Conservation (phyloP, 2,888 invertebrate species). For the Exephanes ischioxanthus region DNA sequence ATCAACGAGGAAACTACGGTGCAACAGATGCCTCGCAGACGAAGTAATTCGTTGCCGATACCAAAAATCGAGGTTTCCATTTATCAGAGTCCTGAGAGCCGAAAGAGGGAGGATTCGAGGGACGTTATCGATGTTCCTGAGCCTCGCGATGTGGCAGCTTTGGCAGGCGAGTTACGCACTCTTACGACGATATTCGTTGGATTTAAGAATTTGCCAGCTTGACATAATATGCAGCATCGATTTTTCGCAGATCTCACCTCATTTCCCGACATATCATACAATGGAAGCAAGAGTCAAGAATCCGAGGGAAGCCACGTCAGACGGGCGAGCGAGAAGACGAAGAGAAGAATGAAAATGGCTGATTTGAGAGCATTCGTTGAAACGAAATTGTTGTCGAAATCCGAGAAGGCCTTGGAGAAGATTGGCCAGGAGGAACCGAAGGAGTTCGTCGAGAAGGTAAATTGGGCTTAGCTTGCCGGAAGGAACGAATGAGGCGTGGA, state of each 20-base stretch:
- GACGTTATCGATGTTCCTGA: constrained; percentile 93
- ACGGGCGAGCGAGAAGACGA: constrained; percentile 93
- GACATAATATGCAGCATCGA: not conserved
- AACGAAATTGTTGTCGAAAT: constrained; percentile 95
- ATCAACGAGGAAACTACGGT: constrained; percentile 94
- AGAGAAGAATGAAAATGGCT: constrained; percentile 95
- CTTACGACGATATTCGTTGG: not conserved
- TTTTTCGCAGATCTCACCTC: constrained; percentile 67
- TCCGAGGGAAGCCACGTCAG: constrained; percentile 86
- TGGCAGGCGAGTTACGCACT: constrained; percentile 86
- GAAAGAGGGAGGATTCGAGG: constrained; percentile 89
- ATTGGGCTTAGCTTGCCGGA: not conserved
- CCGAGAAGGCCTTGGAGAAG: constrained; percentile 95
- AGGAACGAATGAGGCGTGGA: not conserved
- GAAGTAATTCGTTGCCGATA: constrained; percentile 97
- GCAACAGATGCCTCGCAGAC: constrained; percentile 92
- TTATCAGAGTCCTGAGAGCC: constrained; percentile 91
- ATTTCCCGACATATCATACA: constrained; percentile 85
- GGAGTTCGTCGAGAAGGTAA: constrained; percentile 86
- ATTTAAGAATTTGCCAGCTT: too few relatives aligned
- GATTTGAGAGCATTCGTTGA: constrained; percentile 97
- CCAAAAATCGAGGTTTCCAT: constrained; percentile 96
- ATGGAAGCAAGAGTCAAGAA: constrained; percentile 82
- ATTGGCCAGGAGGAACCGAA: constrained; percentile 93
- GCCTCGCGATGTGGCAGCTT: constrained; percentile 88